Base-by-base conservation (phyloP, 2,113 vertebrate species). In the Heterotis niloticus region DNA sequence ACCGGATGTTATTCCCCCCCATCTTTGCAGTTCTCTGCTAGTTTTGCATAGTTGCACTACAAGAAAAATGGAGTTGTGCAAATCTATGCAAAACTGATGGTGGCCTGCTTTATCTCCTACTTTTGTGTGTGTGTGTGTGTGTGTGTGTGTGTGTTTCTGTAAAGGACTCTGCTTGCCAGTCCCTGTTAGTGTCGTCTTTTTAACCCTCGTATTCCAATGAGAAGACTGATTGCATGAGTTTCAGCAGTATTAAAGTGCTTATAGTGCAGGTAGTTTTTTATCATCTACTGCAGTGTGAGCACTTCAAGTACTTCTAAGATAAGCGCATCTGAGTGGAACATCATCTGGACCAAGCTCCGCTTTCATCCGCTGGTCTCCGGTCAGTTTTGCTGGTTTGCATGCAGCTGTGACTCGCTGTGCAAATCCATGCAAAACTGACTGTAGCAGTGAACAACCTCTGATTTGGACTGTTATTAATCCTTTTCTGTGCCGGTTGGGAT, bases 381-480 rank as follows among this genome's bases (percentile, higher is more conserved):
- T 96, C 94, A 98, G 98, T 99, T 99, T 99, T 99, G 98, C 97
- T 97, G 97, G 95, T 98, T 99, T 99, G 98, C 97, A 95, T 96
- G 93, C 96, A 95, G 98, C 95, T 96, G 93, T 94, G 79, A 88
- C 72, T 56, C 86, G 96, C 96, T 99, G 98, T 99, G 98, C 98
- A 99, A 99, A 99, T 99, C 98, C 98, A 99, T 99, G 98, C 98
- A 99, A 99, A 99, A 99, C 98, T 99, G 97, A 99, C 90, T 87
- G 90, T 88, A 94, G 92, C 92, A 87, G 92, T 94, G 93, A 89
- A 88, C 88, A 20, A 12, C 59, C 68, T 10, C 90, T 56, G 51
- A 66, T 12, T 60, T 20, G 14, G 5, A 44, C 16, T 65, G 64
- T 62, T 11, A 71, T 78, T 83, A 86, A 90, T 95, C 97, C 94